Conservation (phyloP, 2,888 invertebrate species). For the Caenorhabditis panamensis region DNA sequence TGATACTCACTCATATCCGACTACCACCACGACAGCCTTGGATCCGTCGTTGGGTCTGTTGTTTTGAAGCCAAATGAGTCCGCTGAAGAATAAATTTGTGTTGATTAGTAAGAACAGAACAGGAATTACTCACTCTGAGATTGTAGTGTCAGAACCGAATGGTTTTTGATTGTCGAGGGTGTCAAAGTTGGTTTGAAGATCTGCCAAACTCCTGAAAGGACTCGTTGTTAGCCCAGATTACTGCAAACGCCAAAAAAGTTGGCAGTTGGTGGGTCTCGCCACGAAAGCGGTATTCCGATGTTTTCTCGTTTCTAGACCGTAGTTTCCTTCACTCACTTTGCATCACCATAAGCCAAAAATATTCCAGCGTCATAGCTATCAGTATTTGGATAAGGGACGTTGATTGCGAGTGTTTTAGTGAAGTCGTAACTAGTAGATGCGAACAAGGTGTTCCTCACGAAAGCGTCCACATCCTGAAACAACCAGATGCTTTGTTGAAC, state of each 20-base stretch:
- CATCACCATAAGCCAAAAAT: constrained; percentile 3
- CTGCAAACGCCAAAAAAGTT: too few relatives aligned
- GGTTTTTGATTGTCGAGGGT: background rate
- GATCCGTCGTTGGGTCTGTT: background rate
- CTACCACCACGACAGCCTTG: constrained; percentile 31
- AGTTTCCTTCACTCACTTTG: constrained; percentile 12
- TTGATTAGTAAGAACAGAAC: background rate
- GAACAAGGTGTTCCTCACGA: constrained; percentile 26
- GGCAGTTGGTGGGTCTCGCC: too few relatives aligned
- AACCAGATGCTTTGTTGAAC: background rate
- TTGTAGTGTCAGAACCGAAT: background rate
- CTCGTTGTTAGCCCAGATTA: too few relatives aligned
- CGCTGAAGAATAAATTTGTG: constrained; percentile 16
- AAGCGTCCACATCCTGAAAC: constrained; percentile 6
- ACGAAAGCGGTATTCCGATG: too few relatives aligned
- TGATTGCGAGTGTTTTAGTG: constrained; percentile 23
- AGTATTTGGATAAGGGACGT: constrained; percentile 28
- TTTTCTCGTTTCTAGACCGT: too few relatives aligned
- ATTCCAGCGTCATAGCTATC: background rate
- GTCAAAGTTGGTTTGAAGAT: constrained; percentile 24
- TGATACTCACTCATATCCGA: constrained; percentile 25
- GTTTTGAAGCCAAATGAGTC: constrained; percentile 6
- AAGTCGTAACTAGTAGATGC: constrained; percentile 35
- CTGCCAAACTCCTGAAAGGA: constrained; percentile 25
- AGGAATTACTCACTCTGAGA: constrained; percentile 16